Conservation (phyloP, 2,113 vertebrate species). For the Columba janthina region DNA sequence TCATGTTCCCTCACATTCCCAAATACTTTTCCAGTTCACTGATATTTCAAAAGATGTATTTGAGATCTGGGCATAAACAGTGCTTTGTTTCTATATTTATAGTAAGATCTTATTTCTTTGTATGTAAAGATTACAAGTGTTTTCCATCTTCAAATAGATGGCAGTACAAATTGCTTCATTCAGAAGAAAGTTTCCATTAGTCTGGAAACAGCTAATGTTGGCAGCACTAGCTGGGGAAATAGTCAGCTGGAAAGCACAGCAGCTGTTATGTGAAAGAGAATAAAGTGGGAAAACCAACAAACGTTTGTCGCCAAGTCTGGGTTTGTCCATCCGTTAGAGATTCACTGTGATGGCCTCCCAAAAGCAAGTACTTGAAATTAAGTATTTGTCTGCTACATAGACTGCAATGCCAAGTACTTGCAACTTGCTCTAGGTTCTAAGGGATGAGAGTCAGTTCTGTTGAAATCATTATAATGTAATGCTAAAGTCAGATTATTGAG, state of each 20-base stretch:
- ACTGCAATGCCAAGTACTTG: conserved; percentile 55
- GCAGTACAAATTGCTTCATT: background rate
- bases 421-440: conserved; percentile 28
- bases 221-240: background rate
- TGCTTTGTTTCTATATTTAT: background rate
- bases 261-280: background rate
- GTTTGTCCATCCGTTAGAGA: conserved; percentile 57
- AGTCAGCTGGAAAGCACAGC: conserved; percentile 6
- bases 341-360: conserved; percentile 48
- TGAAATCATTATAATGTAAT: conserved; percentile 26
- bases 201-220: conserved; percentile 27
- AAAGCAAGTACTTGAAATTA: conserved; percentile 38
- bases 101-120: background rate
- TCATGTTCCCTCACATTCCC: background rate
- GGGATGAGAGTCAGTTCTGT: background rate
- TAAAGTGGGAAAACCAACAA: conserved; percentile 25
- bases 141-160: conserved; percentile 27
- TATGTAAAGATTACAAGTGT: background rate
- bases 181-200: conserved; percentile 24
- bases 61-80: background rate
- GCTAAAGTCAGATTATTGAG: conserved; percentile 1
- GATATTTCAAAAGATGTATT: background rate
- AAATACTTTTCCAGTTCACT: background rate
- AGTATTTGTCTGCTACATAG: conserved; percentile 21
- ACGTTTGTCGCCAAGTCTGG: background rate